Percentiles rank a stretch among this genome's conserved stretches.
These are phyloP conservation scores for Chaenocephalus aceratus DNA, from an alignment of 2,113 vertebrate genomes.

Conservation along the genomic window DNA sequence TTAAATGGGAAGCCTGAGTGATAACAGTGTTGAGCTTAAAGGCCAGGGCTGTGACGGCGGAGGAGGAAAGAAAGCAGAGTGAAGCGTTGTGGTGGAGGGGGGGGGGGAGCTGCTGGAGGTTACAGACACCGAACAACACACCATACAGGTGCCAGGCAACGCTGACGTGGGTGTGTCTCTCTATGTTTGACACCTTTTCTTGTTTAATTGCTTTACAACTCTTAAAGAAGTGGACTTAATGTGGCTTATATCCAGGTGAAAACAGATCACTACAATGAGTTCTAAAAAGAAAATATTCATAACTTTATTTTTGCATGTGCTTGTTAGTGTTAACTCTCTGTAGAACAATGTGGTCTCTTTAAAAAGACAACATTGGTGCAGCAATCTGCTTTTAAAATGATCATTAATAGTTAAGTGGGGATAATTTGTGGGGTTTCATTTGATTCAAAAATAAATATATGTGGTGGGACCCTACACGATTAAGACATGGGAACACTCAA, in stretches of 20 bases:
- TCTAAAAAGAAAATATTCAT: neutral
- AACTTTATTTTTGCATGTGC: no score
- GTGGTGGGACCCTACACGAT: neutral
- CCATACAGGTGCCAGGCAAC: neutral
- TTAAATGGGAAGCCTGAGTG: constrained; percentile 63
- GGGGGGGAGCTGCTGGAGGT: constrained; percentile 31
- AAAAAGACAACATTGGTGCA: no score
- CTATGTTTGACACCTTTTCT: no score
- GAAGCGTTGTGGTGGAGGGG: constrained; percentile 3
- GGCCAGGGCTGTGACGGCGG: constrained; percentile 73
- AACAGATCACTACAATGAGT: neutral
- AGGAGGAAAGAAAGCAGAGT: constrained; percentile 5
- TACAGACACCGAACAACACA: constrained; percentile 13
- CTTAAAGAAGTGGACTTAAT: neutral
- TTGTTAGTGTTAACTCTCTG: no score
- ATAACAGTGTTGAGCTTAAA: constrained; percentile 66
- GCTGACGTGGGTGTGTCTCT: neutral
- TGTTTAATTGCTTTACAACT: neutral
- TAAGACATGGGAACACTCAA: neutral
- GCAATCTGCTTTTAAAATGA: no score
- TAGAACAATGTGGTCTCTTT: no score
- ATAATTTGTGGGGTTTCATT: neutral
- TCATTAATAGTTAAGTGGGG: no score
- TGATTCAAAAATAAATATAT: neutral
- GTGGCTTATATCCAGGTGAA: neutral